Evolutionary conservation across 2,797 vertebrate species (phyloP).

Genomic region (Dromococcyx pavoninus): DNA sequence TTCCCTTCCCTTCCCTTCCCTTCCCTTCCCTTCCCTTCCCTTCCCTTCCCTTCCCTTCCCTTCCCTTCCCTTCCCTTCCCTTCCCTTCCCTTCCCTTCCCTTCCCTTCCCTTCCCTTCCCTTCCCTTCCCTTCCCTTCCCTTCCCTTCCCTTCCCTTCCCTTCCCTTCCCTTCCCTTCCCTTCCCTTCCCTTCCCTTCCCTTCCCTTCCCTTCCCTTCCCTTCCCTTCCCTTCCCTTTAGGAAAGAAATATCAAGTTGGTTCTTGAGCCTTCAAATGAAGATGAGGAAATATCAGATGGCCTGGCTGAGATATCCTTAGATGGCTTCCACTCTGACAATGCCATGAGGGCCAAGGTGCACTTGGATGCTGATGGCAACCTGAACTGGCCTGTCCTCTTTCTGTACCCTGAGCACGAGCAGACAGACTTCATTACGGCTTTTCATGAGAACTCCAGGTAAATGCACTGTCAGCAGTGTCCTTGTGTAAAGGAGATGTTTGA

Average conservation of each 20-base stretch:
- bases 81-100: background rate
- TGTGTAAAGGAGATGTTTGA: background rate
- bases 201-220: background rate
- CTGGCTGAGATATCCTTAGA: conserved; percentile 77
- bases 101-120: background rate
- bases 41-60: background rate
- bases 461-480: background rate
- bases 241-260: conserved; percentile 85
- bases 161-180: background rate
- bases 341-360: conserved; percentile 80
- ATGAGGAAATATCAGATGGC: conserved; percentile 72
- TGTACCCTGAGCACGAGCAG: conserved; percentile 93
- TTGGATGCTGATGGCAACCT: conserved; percentile 84
- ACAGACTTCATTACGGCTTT: conserved; percentile 93
- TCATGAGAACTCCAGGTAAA: conserved; percentile 87
- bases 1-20: background rate
- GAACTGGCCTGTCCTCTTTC: conserved; percentile 92
- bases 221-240: conserved; percentile 62
- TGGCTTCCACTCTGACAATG: conserved; percentile 78
- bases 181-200: background rate
- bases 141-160: background rate
- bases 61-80: background rate
- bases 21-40: background rate
- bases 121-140: background rate
- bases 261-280: conserved; percentile 60